Conservation (phyloP, 2,113 vertebrate species). For the Himantopus leucocephalus region DNA sequence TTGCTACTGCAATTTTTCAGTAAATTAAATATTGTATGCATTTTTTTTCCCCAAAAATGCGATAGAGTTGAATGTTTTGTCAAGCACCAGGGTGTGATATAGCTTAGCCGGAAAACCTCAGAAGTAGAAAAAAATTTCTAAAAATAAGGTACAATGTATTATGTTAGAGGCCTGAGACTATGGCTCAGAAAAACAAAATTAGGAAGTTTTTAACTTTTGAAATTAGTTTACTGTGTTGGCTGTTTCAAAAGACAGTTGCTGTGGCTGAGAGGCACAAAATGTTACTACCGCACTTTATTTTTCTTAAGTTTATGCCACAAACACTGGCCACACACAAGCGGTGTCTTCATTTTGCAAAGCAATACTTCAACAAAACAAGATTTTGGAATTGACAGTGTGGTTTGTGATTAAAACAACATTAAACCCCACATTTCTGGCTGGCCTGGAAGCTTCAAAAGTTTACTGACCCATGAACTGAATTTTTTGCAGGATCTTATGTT, state of each 20-base stretch:
- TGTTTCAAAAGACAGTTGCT: background rate
- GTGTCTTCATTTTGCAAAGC: background rate
- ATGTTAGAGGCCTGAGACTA: background rate
- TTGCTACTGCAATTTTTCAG: background rate
- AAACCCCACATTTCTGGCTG: background rate
- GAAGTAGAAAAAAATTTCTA: background rate
- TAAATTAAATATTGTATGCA: too few relatives aligned
- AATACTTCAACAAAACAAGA: background rate
- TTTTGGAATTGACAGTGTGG: background rate
- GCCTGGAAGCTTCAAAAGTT: background rate
- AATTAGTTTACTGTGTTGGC: background rate
- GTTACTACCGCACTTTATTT: background rate
- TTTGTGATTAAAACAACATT: constrained; percentile 1
- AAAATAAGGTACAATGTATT: background rate
- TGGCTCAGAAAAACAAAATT: background rate
- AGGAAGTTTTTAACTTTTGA: background rate
- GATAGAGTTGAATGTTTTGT: background rate
- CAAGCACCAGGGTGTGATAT: background rate
- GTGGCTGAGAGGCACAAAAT: background rate
- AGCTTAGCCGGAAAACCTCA: background rate
- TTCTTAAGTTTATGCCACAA: background rate
- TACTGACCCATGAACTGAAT: background rate
- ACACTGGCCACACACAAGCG: background rate
- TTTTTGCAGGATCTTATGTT: background rate
- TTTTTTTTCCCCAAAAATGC: too few relatives aligned